Base-by-base conservation (phyloP, 2,888 invertebrate species). In the Dione juno region DNA sequence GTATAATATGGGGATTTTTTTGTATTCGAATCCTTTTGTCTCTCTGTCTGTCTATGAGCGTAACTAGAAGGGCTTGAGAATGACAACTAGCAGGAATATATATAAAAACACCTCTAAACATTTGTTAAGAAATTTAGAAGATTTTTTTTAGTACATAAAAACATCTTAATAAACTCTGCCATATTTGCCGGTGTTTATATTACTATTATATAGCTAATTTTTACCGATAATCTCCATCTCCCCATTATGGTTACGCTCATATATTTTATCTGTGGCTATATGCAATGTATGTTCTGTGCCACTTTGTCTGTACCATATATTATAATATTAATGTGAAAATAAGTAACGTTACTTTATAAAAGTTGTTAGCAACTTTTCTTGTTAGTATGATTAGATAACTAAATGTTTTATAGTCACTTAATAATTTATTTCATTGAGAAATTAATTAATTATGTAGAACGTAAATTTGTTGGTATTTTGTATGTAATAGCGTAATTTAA, bases 351-450 rank as follows among this genome's bases (percentile, higher is more conserved):
- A 69, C 66, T 69, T 59, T 72, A 68, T 71, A 70, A 74, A 28
- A 71, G 74, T 73, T 77, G 77, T 77, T 77, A 50, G 76, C 74
- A 73, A 71, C 71, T 76, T 79, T 77, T 76, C 76, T 80, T 81
- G 72, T 79, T 84, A 84, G 83, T 74, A 66, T 74, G 69, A 68
- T 72, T 78, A 79, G 77, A 57, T 69, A 76, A 79, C 79, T 79
- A 76, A 83, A 85, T 83, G 84, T 87, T 84, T 85, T 80, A 85
- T 87, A 87, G 82, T 80, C 79, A 82, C 79, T 82, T 88, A 88
- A 88, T 88, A 88, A 88, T 88, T 89, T 89, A 81, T 87, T 88
- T 77, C 81, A 81, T 84, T 83, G 77, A 79, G 80, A 81, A 83
- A 82, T 79, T 80, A 81, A 73, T 71, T 72, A 73, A 77, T 77